phyloP scores from a whole-genome alignment of 1,140 invertebrate species.

The Drosophila sp. region DNA sequence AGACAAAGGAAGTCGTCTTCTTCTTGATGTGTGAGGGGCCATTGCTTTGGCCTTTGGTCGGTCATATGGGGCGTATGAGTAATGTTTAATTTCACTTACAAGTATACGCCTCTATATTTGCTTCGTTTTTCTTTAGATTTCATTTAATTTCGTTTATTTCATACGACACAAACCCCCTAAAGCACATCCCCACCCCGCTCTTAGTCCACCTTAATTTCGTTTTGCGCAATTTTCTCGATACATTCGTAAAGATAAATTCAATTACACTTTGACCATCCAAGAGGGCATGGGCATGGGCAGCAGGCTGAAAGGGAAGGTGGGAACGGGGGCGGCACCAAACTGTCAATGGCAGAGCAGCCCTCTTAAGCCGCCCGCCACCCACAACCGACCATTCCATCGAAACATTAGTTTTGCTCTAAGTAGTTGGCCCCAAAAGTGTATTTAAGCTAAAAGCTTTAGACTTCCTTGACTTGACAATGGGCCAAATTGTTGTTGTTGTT shows the following conservation, averaged over 20 bases:
- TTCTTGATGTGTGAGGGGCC: constrained; percentile 19
- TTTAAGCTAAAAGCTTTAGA: constrained; percentile 80
- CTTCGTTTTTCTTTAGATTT: neutral
- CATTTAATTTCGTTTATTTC: constrained; percentile 58
- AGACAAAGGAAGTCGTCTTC: neutral
- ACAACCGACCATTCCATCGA: neutral
- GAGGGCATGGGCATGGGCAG: constrained; percentile 23
- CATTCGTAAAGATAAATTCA: constrained; percentile 69
- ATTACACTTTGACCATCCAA: constrained; percentile 55
- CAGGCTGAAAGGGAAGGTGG: neutral
- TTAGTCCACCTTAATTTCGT: constrained; percentile 2
- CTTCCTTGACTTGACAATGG: constrained; percentile 64
- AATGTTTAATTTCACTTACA: constrained; percentile 22
- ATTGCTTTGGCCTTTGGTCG: constrained; percentile 33
- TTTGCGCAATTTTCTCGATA: constrained; percentile 43
- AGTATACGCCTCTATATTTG: neutral
- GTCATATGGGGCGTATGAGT: constrained; percentile 60
- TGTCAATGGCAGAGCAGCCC: constrained; percentile 7
- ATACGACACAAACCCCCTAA: neutral
- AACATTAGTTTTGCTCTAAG: constrained; percentile 34
- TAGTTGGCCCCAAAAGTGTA: constrained; percentile 79
- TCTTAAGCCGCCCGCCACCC: neutral
- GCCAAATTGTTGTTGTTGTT: constrained; percentile 60
- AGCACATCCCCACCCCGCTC: neutral
- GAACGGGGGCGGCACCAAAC: constrained; percentile 12